Evolutionary conservation across 2,888 invertebrate genomes (phyloP), one percentile per base, ranked within the genome.

Genomic region (Hirtodrosophila trivittata): DNA sequence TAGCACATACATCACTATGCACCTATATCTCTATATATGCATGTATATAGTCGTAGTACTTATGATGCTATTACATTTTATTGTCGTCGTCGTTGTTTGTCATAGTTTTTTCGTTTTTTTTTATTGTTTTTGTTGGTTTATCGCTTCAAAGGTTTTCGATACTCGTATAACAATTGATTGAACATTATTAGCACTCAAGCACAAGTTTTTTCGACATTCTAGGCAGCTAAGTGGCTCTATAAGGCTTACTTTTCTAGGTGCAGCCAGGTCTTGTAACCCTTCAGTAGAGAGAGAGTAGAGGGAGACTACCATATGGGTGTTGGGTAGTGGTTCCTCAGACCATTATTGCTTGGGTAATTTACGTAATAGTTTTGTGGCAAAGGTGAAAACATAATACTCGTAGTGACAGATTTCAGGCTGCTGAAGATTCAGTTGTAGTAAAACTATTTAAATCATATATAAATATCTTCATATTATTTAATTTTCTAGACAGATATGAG

Each of bases 131-230:
- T 74, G 73, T 75, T 73, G 81, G 80, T 75, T 83, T 82, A 75
- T 64, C 77, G 70, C 73, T 69, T 63, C 62, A 70, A 41, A 71
- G 82, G 68, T 74, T 84, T 56, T 68, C 57, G 26, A 57, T 69
- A 46, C 33, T 37, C 32, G 32, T 30, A 58, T 37, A 70, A 65
- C 83, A 80, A 86, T 80, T 74, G 81, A 83, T 76, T 80, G 81
- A 83, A 80, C 86, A 80, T 66, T 86, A 81, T 80, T 86, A 83
- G 81, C 80, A 86, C 74, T 86, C 84, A 73, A 86, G 80, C 80
- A 86, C 86, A 83, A 59, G 80, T 76, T 69, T 66, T 43, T 56
- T 58, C 59, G 59, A 82, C 77, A 63, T 65, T 68, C 51, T 66
- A 55, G 38, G 16, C 54, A 45, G 56, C 56, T 57, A 59, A 69